Conservation (phyloP, 2,797 vertebrate genomes). For the Melanogrammus aeglefinus region DNA sequence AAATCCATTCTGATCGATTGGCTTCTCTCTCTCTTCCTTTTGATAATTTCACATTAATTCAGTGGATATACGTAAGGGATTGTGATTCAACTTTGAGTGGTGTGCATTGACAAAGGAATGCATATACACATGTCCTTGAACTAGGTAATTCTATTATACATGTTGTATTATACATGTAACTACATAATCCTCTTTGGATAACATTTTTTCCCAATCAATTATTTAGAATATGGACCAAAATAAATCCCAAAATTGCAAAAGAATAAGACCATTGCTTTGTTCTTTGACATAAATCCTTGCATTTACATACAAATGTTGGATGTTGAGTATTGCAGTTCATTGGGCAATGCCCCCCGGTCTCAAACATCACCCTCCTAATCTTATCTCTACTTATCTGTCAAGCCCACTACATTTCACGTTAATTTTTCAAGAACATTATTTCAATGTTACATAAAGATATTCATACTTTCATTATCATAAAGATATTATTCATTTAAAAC, state of each 20-base stretch:
- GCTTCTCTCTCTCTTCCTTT: conserved; percentile 6
- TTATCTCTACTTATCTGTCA: not conserved
- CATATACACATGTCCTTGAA: not conserved
- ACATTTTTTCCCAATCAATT: not conserved
- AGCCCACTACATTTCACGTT: not conserved
- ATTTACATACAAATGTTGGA: not conserved
- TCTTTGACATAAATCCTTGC: not conserved
- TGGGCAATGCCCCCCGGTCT: not conserved
- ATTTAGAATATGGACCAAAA: not conserved
- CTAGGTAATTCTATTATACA: not conserved
- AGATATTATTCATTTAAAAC: not conserved
- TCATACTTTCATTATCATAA: not conserved
- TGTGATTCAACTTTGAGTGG: not conserved
- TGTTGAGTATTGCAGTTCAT: not conserved
- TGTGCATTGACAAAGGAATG: not conserved
- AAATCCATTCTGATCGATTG: conserved; percentile 1
- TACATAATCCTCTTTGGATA: not conserved
- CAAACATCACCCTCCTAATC: not conserved
- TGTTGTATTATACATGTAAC: not conserved
- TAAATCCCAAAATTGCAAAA: not conserved
- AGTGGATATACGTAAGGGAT: no score
- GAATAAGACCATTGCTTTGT: no score
- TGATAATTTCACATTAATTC: no score
- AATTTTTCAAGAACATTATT: not conserved
- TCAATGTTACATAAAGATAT: not conserved